These are phyloP conservation scores for Caranx melampygus DNA, from an alignment of 2,113 vertebrate genomes.

Conservation along the genomic window DNA sequence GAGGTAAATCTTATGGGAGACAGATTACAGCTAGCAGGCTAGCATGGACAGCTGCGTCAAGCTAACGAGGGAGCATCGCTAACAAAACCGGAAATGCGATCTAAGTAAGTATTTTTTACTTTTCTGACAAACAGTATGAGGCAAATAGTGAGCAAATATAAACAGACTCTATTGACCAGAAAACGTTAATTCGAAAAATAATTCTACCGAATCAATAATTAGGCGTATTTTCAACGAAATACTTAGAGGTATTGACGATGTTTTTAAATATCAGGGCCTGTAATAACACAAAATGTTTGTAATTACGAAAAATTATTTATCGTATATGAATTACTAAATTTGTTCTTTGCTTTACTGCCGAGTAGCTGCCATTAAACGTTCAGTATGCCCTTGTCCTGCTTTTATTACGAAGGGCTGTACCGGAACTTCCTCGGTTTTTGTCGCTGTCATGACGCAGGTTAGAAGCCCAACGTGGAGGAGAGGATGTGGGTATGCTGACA, in stretches of 20 bases:
- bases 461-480: slow-evolving; percentile 49
- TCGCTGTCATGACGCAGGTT: background rate
- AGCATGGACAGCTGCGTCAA: slow-evolving; percentile 34
- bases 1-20: background rate
- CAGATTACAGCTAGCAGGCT: slow-evolving; percentile 41
- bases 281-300: background rate
- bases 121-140: background rate
- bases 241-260: background rate
- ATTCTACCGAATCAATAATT: background rate
- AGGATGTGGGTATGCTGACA: slow-evolving; percentile 79
- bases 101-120: background rate
- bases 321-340: background rate
- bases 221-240: background rate
- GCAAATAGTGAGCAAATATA: background rate
- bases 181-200: background rate
- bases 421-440: background rate
- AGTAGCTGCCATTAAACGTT: background rate
- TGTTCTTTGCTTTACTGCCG: background rate
- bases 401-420: slow-evolving; percentile 45
- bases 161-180: background rate
- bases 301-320: background rate
- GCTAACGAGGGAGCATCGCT: background rate
- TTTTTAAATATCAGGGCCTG: background rate
- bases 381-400: rapidly evolving
- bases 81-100: slow-evolving; percentile 26